Evolutionary conservation across 1,140 invertebrate genomes (phyloP).

Genomic region (Stratiolaelaps scimitus): DNA sequence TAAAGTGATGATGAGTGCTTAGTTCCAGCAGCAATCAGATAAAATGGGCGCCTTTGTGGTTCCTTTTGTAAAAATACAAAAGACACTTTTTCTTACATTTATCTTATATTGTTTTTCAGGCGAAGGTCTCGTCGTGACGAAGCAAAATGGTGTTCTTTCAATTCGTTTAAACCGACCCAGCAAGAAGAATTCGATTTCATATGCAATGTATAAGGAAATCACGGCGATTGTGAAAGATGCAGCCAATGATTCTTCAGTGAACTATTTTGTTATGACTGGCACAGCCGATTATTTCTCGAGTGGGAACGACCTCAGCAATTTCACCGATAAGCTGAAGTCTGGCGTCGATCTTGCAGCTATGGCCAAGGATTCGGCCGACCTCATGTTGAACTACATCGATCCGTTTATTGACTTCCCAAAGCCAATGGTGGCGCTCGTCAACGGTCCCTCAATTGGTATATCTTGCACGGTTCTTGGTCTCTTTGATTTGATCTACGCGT

Average conservation of each 20-base stretch:
- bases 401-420: slow-evolving; percentile 77
- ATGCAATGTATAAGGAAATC: slow-evolving; percentile 55
- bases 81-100: too few relatives aligned
- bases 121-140: slow-evolving; percentile 36
- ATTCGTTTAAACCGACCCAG: slow-evolving; percentile 59
- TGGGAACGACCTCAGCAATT: slow-evolving; percentile 62
- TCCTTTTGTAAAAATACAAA: too few relatives aligned
- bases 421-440: slow-evolving; percentile 69
- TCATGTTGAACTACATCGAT: slow-evolving; percentile 52
- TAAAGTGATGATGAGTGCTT: too few relatives aligned
- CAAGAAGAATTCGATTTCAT: slow-evolving; percentile 64
- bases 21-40: too few relatives aligned
- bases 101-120: too few relatives aligned
- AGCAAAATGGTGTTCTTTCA: slow-evolving; percentile 47
- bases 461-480: slow-evolving; percentile 64
- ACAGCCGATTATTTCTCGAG: slow-evolving; percentile 65
- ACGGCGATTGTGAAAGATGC: slow-evolving; percentile 54
- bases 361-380: slow-evolving; percentile 41
- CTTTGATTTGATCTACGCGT: slow-evolving; percentile 77
- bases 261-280: slow-evolving; percentile 56
- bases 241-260: slow-evolving; percentile 49
- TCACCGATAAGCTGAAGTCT: slow-evolving; percentile 32
- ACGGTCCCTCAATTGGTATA: slow-evolving; percentile 87
- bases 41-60: too few relatives aligned
- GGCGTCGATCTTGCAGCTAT: slow-evolving; percentile 40